Base-by-base conservation (phyloP, 1,140 invertebrate species). In the Apocrypta bakeri region DNA sequence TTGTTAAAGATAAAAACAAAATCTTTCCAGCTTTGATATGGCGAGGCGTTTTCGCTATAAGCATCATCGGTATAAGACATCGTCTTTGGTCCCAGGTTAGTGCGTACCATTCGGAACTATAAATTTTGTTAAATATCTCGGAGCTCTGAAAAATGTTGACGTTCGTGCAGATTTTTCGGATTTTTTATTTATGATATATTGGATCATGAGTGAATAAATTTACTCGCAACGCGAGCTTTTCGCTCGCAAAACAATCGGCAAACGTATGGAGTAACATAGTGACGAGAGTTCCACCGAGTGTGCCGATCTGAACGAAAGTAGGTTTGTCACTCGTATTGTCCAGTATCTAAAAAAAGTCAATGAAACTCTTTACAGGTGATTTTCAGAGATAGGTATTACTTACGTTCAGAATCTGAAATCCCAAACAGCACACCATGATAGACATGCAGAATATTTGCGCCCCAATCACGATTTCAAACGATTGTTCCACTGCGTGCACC, bases 191-290 rank as follows among this genome's bases (percentile, higher is more conserved):
- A n/a, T n/a, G n/a, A n/a, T n/a, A n/a, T n/a, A n/a, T n/a, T n/a
- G n/a, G n/a, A n/a, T n/a, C n/a, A n/a, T n/a, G n/a, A n/a, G n/a
- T n/a, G n/a, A n/a, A n/a, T n/a, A n/a, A n/a, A n/a, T n/a, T n/a
- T n/a, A 76, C 74, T 14, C n/a, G 7, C 4, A 27, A 63, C 8
- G 74, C 74, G 17, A 76, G 48, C 27, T 0, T 63, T 61, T 76
- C 74, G 27, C 74, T 63, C 4, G 56, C 56, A 61, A 76, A 31
- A 27, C 74, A 76, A 76, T 76, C 48, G 4, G 63, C 74, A 8
- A 76, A 27, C 11, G 74, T 76, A 21, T 76, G 74, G 8, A 63
- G 6, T 48, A 61, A 61, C 48, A 63, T 11, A 3, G 27, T 76
- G 27, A 76, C 2, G 4, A 63, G n/a, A 29, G 74, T 63, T 7